phyloP scores from a whole-genome alignment of 2,888 invertebrate species.

The Bombyx huttoni region DNA sequence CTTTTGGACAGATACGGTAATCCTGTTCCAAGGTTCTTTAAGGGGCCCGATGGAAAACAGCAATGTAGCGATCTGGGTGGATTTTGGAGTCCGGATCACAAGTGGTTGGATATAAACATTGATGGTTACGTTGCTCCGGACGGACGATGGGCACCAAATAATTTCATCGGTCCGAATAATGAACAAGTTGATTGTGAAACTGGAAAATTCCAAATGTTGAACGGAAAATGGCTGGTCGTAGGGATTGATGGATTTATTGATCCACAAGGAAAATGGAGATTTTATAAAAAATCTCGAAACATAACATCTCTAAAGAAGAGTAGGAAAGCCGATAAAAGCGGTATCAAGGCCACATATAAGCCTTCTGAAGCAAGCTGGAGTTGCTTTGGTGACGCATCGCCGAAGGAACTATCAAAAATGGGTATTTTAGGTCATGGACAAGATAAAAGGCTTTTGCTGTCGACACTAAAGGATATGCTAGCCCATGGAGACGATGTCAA shows the following conservation, averaged over 20 bases:
- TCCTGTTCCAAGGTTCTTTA: slow-evolving; percentile 52
- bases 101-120: slow-evolving; percentile 53
- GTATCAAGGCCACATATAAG: slow-evolving; percentile 11
- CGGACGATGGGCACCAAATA: slow-evolving; percentile 47
- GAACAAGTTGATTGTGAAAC: slow-evolving; percentile 40
- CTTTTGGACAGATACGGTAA: slow-evolving; percentile 46
- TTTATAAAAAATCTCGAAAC: slow-evolving; percentile 25
- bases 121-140: slow-evolving; percentile 56
- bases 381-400: slow-evolving; percentile 50
- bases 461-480: slow-evolving; percentile 33
- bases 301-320: slow-evolving; percentile 9
- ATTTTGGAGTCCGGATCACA: slow-evolving; percentile 48
- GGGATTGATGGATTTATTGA: slow-evolving; percentile 58
- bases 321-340: slow-evolving; percentile 17
- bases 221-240: slow-evolving; percentile 41
- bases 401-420: slow-evolving; percentile 38
- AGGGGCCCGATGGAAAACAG: slow-evolving; percentile 51
- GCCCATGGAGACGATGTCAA: slow-evolving; percentile 37
- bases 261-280: slow-evolving; percentile 38
- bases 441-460: slow-evolving; percentile 39
- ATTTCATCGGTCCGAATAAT: slow-evolving; percentile 44
- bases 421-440: slow-evolving; percentile 58
- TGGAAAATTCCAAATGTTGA: slow-evolving; percentile 45
- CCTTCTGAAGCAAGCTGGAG: slow-evolving; percentile 41
- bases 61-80: slow-evolving; percentile 62